Evolutionary conservation across 2,797 vertebrate genomes (phyloP), one percentile per base, ranked within the genome.

Genomic region (Distichodus sexfasciatus): DNA sequence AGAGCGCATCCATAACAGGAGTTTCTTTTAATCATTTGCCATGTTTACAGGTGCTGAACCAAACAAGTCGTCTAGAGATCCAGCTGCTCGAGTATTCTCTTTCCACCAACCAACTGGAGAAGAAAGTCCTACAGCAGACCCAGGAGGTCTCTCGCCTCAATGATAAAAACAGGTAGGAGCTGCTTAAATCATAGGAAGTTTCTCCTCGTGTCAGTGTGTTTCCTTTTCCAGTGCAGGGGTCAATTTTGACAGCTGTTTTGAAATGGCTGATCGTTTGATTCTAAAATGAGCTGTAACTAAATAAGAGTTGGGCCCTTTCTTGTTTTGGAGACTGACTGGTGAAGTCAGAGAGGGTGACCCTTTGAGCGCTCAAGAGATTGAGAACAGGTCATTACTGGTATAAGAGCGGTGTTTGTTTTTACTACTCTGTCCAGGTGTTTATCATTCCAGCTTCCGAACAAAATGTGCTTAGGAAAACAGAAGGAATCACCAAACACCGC

Each of bases 1-100:
- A n/a, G n/a, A n/a, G n/a, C n/a, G n/a, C n/a, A n/a, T n/a, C n/a
- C n/a, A n/a, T n/a, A n/a, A n/a, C n/a, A n/a, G 36, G 33, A 15
- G 41, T 26, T 59, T 14, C 48, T 36, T 68, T n/a, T 44, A 54
- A 62, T 65, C 6, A n/a, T n/a, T 43, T 40, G 28, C 14, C 9
- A 31, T 31, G 69, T 78, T 54, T 70, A 6, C 72, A 94, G 93
- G 89, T 94, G 62, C 76, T 93, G 74, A 94, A 93, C 76, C 92
- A 94, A 76, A 94, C 92, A 11, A 92, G 91, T 48, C 88, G 91
- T 63, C 79, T 94, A 69, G 91, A 94, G 86, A 91, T 94, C 68
- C 93, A 94, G 83, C 80, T 93, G 72, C 76, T 93, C 6, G 93
- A 93, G 72, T 91, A 92, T 73, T 92, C 91, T 0, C 85, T 93